Conservation (phyloP, 2,113 vertebrate genomes). For the Tychaedon coryphoeus region DNA sequence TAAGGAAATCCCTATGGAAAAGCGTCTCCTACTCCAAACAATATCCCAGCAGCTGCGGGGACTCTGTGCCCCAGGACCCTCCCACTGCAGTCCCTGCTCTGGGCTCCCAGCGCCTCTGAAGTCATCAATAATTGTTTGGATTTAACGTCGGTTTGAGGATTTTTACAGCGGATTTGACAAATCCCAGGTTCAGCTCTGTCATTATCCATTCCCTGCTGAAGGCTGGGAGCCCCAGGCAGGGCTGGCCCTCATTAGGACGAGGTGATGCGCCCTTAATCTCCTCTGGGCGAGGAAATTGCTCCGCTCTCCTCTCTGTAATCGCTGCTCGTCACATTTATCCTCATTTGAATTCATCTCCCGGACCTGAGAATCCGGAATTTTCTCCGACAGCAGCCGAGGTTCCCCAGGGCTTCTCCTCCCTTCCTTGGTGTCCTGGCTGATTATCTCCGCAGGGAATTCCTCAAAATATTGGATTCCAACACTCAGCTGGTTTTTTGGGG, state of each 20-base stretch:
- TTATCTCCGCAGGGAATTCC: background rate
- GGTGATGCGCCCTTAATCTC: background rate
- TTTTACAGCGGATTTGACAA: background rate
- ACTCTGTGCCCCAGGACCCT: accelerated
- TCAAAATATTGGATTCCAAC: background rate
- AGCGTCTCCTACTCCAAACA: background rate
- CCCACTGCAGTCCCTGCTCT: accelerated
- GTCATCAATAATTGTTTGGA: background rate
- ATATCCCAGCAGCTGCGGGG: accelerated
- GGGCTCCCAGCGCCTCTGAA: background rate
- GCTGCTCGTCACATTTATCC: background rate
- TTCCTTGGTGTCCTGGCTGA: background rate
- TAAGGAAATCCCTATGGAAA: background rate
- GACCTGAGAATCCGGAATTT: background rate
- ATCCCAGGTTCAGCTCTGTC: background rate
- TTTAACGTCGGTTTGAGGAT: background rate
- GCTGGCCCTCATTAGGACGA: background rate
- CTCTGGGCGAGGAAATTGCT: background rate
- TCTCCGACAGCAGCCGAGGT: background rate
- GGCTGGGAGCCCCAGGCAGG: background rate
- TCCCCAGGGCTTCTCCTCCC: background rate
- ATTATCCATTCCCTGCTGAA: background rate
- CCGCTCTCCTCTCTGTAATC: background rate
- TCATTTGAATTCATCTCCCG: background rate
- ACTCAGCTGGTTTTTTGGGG: background rate